Conservation (phyloP, 2,113 vertebrate species). For the Oceanodroma tethys region DNA sequence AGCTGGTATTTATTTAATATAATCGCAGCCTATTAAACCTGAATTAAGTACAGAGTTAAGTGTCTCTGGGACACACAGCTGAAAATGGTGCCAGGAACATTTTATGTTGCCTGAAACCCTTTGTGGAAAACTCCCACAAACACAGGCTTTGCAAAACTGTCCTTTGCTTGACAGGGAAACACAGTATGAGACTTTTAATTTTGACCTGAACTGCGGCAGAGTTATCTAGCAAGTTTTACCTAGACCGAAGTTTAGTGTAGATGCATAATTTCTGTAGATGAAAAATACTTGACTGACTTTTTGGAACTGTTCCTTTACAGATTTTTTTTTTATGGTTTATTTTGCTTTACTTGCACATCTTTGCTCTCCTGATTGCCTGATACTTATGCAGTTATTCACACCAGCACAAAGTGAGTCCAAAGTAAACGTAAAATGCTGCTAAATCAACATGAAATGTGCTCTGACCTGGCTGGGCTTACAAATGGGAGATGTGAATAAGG, state of each 20-base stretch:
- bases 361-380: background rate
- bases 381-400: slow-evolving; percentile 10
- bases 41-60: slow-evolving; percentile 76
- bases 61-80: slow-evolving; percentile 66
- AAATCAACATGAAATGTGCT: background rate
- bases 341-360: slow-evolving; percentile 35
- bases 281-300: background rate
- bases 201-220: background rate
- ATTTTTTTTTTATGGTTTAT: background rate
- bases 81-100: slow-evolving; percentile 67
- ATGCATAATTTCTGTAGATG: background rate
- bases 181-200: background rate
- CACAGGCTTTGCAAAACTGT: background rate
- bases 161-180: background rate
- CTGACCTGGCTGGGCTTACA: background rate
- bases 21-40: slow-evolving; percentile 76
- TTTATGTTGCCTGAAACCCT: slow-evolving; percentile 59
- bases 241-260: background rate
- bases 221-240: background rate
- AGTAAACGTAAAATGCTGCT: slow-evolving; percentile 43
- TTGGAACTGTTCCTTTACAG: background rate
- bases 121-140: slow-evolving; percentile 54
- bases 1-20: slow-evolving; percentile 78
- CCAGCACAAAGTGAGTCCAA: slow-evolving; percentile 6
- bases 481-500: background rate